Evolutionary conservation across 2,797 vertebrate species (phyloP), one percentile per base, ranked within the genome.

Genomic region (Rallus crepitans): DNA sequence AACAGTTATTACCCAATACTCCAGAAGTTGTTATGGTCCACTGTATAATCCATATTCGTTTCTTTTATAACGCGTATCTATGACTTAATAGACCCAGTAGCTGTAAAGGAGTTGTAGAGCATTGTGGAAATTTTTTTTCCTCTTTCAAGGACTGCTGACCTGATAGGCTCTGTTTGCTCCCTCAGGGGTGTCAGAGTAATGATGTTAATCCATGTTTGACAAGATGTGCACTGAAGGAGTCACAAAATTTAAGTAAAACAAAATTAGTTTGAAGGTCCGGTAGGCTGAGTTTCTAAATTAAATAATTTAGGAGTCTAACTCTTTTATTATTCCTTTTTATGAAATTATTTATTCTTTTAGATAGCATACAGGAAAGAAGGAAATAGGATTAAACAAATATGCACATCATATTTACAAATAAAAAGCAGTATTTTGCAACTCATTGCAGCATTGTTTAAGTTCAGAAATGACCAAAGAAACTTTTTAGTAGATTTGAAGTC

Each of bases 31-130:
- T 91, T 59, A 52, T 23, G 15, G 35, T 48, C 64, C 20, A 28
- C 39, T 85, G 59, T 91, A 15, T 56, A 92, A 94, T 91, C 33
- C 3, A 6, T 84, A 35, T 79, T 94, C 88, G 7, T 89, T 94
- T 39, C 2, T 45, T 66, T 79, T 87, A 33, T 70, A 55, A 91
- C 63, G 9, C 23, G 37, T 75, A 5, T 56, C 47, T 94, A 76
- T 73, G 68, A 85, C 31, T 83, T 94, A 88, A 57, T 50, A 52
- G 33, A 48, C 45, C 20, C 20, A 71, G 40, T 13, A 79, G 13
- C 33, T 94, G 53, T 55, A 40, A 42, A 83, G 82, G 72, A 65
- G 25, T 64, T 80, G 23, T 13, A 71, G 40, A 47, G 33, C 63
- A 18, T 12, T 63, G 33, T 61, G 37, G 56, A 37, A 37, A 7